Conservation (phyloP, 92 coral and sea anemone species). For the Porites cylindrica region DNA sequence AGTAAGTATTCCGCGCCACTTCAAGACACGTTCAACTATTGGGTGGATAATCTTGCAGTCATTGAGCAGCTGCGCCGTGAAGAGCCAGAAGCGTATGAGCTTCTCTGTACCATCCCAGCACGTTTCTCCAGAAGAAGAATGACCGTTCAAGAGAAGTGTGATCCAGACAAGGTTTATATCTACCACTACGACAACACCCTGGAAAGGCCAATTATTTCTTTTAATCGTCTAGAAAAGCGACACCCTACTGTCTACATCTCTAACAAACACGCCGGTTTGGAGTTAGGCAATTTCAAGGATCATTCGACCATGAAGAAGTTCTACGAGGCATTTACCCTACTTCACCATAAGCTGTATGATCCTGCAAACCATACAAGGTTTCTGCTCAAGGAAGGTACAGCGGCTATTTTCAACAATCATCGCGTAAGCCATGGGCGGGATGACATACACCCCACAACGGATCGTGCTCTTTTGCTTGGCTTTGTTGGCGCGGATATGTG, state of each 20-base stretch:
- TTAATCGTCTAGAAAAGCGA: constrained; percentile 33
- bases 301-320: constrained; percentile 38
- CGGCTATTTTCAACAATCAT: constrained; percentile 16
- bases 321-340: constrained; percentile 48
- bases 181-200: constrained; percentile 23
- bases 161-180: not conserved
- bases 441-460: not conserved
- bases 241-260: constrained; percentile 11
- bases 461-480: not conserved
- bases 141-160: constrained; percentile 32
- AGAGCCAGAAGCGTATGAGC: constrained; percentile 55
- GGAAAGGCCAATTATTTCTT: constrained; percentile 18
- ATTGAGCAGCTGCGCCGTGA: constrained; percentile 50
- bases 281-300: constrained; percentile 18
- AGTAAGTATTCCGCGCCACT: constrained; percentile 10
- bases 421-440: not conserved
- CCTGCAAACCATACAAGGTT: constrained; percentile 24
- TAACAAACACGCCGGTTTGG: constrained; percentile 46
- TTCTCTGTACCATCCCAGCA: constrained; percentile 36
- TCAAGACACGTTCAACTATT: constrained; percentile 1
- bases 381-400: constrained; percentile 15
- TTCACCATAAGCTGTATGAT: constrained; percentile 41
- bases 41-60: constrained; percentile 39
- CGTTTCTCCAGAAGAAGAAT: constrained; percentile 47
- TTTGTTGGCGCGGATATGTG: constrained; percentile 8